Base-by-base conservation (phyloP, 2,888 invertebrate species). In the Athripsodes cinereus region DNA sequence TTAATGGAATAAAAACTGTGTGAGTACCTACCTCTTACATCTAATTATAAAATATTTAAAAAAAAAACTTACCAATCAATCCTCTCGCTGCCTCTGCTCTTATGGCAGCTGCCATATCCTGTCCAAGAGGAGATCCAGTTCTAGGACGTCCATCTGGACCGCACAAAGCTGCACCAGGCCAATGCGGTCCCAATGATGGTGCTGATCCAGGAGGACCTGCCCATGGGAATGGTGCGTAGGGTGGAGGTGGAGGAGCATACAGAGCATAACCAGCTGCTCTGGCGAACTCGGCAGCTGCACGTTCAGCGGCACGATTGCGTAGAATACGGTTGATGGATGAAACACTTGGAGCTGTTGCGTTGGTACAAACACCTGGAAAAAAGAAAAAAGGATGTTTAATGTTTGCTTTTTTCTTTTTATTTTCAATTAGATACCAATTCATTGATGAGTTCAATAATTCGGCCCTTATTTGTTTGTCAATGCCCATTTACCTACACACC, bases 321-420 rank as follows among this genome's bases (percentile, higher is more conserved):
- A 98, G 80, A 69, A 98, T 98, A 67, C 98, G 84, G 76, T 96
- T 97, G 73, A 97, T 97, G 65, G 96, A 96, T 68, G 95, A 95
- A 2, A 97, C 96, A 53, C 95, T 96, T 0, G 98, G 98, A 1
- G 97, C 95, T 19, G 95, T 95, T 53, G 90, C 90, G 71, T 94
- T 94, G 44, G 92, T 93, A 74, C 97, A 98, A 6, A 97, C 93
- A 65, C 92, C 95, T 96, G 82, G 31, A 72, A 67, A 68, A 68
- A 18, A 63, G 16, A 40, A 40, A 40, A 40, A n/a, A n/a, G n/a
- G n/a, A n/a, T n/a, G n/a, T n/a, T n/a, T n/a, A n/a, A n/a, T n/a
- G n/a, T n/a, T n/a, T n/a, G n/a, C n/a, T n/a, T n/a, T n/a, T n/a
- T n/a, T 47, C 48, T 44, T 53, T 53, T 31, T 34, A 26, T 35